Percentiles rank a stretch among this genome's conserved stretches.
Evolutionary conservation across 2,113 vertebrate genomes (phyloP).

Genomic region (Thymallus thymallus): DNA sequence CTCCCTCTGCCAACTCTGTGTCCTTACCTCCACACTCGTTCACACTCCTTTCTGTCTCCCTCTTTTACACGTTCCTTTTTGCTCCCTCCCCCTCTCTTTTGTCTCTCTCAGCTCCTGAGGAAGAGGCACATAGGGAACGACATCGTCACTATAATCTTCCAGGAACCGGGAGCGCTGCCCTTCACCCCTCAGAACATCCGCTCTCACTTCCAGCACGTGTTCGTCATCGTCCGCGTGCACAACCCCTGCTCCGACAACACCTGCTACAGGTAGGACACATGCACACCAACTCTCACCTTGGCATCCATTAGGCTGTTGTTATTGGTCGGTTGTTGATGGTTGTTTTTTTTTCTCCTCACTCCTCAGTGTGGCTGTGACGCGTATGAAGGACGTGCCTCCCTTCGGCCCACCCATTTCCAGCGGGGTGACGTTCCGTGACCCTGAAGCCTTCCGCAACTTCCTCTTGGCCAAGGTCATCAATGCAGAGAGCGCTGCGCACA

Average conservation of each 20-base stretch:
- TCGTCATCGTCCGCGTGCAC: constrained; percentile 89
- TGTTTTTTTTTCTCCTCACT: not conserved
- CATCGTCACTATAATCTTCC: constrained; percentile 96
- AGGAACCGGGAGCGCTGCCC: constrained; percentile 87
- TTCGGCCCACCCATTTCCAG: constrained; percentile 89
- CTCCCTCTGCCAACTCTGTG: not conserved
- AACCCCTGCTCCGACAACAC: constrained; percentile 85
- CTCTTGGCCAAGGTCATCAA: constrained; percentile 93
- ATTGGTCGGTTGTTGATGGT: no score
- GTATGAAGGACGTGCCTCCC: constrained; percentile 93
- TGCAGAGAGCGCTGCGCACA: constrained; percentile 88
- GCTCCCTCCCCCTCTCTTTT: not conserved
- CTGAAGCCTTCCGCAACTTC: constrained; percentile 86
- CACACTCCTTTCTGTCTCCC: not conserved
- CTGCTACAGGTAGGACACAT: constrained; percentile 82
- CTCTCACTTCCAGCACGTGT: constrained; percentile 96
- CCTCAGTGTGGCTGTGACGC: constrained; percentile 87
- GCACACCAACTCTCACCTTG: no score
- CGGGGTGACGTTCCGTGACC: constrained; percentile 81
- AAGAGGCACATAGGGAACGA: constrained; percentile 97
- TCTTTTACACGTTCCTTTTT: not conserved
- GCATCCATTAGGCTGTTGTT: no score
- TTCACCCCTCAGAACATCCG: constrained; percentile 93
- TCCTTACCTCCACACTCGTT: not conserved
- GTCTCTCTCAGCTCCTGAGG: constrained; percentile 78